phyloP scores from a whole-genome alignment of 2,888 invertebrate genomes.

The Tanytarsus gracilentus region DNA sequence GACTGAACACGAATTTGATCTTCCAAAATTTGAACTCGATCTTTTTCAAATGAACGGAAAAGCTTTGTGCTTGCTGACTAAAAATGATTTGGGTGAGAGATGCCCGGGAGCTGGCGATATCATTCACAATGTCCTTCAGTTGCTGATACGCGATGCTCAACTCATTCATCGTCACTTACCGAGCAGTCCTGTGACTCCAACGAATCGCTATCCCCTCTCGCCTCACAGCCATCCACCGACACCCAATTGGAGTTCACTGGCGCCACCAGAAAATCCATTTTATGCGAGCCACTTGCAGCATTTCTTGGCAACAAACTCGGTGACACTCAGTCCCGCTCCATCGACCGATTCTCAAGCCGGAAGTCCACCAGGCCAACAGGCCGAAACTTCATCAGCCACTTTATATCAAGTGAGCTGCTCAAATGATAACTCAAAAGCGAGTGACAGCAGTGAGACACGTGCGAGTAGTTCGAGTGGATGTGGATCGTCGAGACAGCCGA shows the following conservation, averaged over 20 bases:
- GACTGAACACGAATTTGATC: conserved; percentile 86
- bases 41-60: conserved; percentile 97
- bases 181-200: conserved; percentile 72
- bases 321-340: conserved; percentile 82
- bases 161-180: conserved; percentile 70
- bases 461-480: conserved; percentile 31
- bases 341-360: conserved; percentile 81
- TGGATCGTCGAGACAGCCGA: conserved; percentile 30
- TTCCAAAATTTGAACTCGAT: conserved; percentile 85
- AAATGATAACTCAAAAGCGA: conserved; percentile 32
- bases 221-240: conserved; percentile 75
- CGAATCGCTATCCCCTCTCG: conserved; percentile 69
- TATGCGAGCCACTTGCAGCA: conserved; percentile 56
- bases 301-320: conserved; percentile 73
- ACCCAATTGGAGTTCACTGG: conserved; percentile 58
- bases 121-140: conserved; percentile 83
- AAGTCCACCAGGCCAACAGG: conserved; percentile 73
- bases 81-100: conserved; percentile 81
- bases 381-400: conserved; percentile 37
- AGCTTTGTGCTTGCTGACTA: conserved; percentile 81
- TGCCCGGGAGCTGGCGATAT: conserved; percentile 92
- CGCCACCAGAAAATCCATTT: conserved; percentile 45
- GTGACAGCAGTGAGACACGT: neutral
- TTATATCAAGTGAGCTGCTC: conserved; percentile 32
- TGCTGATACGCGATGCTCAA: conserved; percentile 73